A percentile compares a stretch with the other conserved stretches of the same genome.
These are phyloP conservation scores for Galemys pyrenaicus DNA, from an alignment of 2,113 vertebrate genomes.

Conservation along the genomic window DNA sequence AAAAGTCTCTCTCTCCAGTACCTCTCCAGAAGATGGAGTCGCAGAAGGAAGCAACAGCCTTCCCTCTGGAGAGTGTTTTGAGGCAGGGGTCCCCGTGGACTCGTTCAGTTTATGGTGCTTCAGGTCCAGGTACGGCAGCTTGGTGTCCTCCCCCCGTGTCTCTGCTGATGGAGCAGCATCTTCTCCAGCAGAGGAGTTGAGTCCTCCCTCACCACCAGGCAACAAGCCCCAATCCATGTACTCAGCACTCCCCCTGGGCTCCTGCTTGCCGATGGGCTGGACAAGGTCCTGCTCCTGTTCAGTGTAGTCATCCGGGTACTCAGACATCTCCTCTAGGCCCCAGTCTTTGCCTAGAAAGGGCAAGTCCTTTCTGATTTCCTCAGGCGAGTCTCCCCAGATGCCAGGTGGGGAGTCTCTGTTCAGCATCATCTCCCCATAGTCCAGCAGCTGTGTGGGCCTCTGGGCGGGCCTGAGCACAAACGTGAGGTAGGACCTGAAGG, in stretches of 20 bases:
- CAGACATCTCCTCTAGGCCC: slow-evolving; percentile 81
- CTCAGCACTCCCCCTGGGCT: slow-evolving; percentile 72
- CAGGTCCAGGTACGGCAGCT: background rate
- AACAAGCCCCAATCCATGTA: slow-evolving; percentile 79
- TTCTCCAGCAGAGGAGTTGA: slow-evolving; percentile 83
- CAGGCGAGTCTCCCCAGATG: slow-evolving; percentile 64
- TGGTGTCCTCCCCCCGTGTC: slow-evolving; percentile 5
- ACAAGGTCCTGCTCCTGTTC: slow-evolving; percentile 80
- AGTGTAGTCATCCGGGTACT: slow-evolving; percentile 86
- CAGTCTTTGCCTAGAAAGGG: slow-evolving; percentile 83
- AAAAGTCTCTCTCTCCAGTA: slow-evolving; percentile 35
- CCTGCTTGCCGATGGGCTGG: slow-evolving; percentile 61
- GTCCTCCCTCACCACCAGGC: slow-evolving; percentile 69
- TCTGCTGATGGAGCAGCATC: slow-evolving; percentile 54
- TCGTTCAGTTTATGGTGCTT: slow-evolving; percentile 42
- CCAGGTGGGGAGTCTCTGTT: slow-evolving; percentile 80
- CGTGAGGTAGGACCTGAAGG: slow-evolving; percentile 87
- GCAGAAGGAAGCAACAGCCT: background rate
- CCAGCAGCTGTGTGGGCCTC: slow-evolving; percentile 83
- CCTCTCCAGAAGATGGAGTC: background rate
- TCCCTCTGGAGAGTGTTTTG: background rate
- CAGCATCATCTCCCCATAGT: slow-evolving; percentile 83
- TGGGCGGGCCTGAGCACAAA: slow-evolving; percentile 88
- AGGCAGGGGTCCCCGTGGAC: slow-evolving; percentile 29
- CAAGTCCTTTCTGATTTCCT: slow-evolving; percentile 86